Percentiles rank a stretch among this genome's conserved stretches.
phyloP scores from a whole-genome alignment of 2,113 vertebrate genomes.

The Ochotona princeps region DNA sequence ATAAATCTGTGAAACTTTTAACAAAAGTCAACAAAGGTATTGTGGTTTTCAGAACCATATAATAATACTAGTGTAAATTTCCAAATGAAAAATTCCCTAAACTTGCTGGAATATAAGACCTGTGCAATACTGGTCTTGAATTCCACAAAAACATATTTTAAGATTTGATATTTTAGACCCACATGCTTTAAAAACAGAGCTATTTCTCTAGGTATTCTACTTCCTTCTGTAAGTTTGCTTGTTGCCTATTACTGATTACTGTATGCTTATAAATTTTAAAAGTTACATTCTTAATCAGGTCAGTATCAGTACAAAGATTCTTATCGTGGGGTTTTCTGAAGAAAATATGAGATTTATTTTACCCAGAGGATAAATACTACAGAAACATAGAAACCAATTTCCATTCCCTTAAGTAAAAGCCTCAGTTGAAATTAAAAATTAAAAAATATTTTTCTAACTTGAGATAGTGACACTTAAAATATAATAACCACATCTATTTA shows the following conservation, averaged over 20 bases:
- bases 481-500: slow-evolving; percentile 2
- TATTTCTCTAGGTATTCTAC: background rate
- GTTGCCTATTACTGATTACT: background rate
- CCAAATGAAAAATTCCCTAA: slow-evolving; percentile 9
- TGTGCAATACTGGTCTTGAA: background rate
- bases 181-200: background rate
- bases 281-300: background rate
- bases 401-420: slow-evolving; percentile 22
- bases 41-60: background rate
- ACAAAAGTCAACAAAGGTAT: background rate
- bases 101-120: slow-evolving; percentile 4
- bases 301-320: background rate
- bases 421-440: background rate
- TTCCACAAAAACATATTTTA: slow-evolving; percentile 6
- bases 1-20: background rate
- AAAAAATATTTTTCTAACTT: slow-evolving; percentile 24
- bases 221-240: background rate
- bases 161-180: slow-evolving; percentile 34
- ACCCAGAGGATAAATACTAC: background rate
- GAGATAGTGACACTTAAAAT: slow-evolving; percentile 30
- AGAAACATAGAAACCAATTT: slow-evolving; percentile 9
- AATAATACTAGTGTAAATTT: slow-evolving; percentile 26
- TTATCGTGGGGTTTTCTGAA: background rate
- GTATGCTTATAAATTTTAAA: slow-evolving; percentile 50
- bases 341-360: slow-evolving; percentile 9